phyloP scores from a whole-genome alignment of 2,888 invertebrate species.

The Schizaphis graminum region DNA sequence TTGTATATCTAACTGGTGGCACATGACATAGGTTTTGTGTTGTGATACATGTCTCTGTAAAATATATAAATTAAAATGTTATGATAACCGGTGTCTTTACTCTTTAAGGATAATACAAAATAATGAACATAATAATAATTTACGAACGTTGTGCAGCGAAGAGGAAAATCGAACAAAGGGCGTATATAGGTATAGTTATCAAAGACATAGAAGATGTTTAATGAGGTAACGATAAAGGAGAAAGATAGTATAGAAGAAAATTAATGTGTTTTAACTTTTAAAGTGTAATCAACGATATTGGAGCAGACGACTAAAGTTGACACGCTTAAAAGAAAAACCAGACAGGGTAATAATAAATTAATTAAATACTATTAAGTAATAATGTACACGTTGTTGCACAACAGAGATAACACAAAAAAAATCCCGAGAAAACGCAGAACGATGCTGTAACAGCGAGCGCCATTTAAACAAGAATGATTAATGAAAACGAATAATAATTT shows the following conservation, averaged over 20 bases:
- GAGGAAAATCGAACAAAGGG: background rate
- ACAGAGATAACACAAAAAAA: background rate
- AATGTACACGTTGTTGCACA: background rate
- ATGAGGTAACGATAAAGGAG: background rate
- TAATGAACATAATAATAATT: background rate
- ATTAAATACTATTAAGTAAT: background rate
- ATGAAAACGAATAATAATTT: background rate
- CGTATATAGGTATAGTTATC: background rate
- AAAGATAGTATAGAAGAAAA: background rate
- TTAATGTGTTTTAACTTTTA: background rate
- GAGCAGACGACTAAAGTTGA: background rate
- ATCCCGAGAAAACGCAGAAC: background rate
- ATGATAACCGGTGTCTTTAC: background rate
- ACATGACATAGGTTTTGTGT: constrained; percentile 15
- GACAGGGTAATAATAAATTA: background rate
- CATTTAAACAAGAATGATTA: background rate
- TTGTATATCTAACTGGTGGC: constrained; percentile 44
- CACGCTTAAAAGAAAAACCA: background rate
- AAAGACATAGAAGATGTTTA: background rate
- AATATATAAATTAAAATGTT: constrained; percentile 10
- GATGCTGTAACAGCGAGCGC: background rate
- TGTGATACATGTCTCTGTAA: constrained; percentile 41
- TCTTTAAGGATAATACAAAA: background rate
- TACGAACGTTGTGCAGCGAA: background rate
- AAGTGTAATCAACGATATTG: background rate